Percentiles rank a stretch among this genome's conserved stretches.
Conservation (phyloP, 2,113 vertebrate species). For the Amazona vittata region DNA sequence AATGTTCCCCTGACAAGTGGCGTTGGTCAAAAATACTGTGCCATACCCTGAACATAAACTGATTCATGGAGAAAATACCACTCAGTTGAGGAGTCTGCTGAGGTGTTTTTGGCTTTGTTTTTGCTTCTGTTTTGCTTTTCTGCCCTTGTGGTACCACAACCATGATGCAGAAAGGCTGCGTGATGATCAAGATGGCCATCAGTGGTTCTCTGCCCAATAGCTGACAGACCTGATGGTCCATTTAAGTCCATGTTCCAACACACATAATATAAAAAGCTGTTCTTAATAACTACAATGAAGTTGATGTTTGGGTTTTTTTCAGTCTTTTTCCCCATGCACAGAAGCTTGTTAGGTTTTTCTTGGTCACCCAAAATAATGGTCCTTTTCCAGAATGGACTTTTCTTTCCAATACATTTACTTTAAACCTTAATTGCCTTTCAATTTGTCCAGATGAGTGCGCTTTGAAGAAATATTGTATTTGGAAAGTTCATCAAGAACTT, state of each 20-base stretch:
- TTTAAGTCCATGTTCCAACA: not conserved
- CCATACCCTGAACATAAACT: fast-evolving
- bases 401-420: not conserved
- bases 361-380: not conserved
- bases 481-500: not conserved
- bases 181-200: not conserved
- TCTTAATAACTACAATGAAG: not conserved
- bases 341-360: not conserved
- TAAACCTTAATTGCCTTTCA: not conserved
- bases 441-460: fast-evolving
- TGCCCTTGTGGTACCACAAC: not conserved
- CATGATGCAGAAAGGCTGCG: not conserved
- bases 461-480: not conserved
- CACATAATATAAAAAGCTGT: not conserved
- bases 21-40: not conserved
- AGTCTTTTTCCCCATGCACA: fast-evolving
- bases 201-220: not conserved
- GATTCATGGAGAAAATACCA: not conserved
- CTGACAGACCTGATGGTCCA: not conserved
- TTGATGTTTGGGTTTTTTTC: not conserved
- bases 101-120: not conserved
- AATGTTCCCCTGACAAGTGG: not conserved
- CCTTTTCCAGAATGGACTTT: not conserved
- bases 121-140: not conserved
- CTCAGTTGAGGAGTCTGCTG: not conserved